Evolutionary conservation across 2,888 invertebrate genomes (phyloP).

Genomic region (Temnothorax unifasciatus): DNA sequence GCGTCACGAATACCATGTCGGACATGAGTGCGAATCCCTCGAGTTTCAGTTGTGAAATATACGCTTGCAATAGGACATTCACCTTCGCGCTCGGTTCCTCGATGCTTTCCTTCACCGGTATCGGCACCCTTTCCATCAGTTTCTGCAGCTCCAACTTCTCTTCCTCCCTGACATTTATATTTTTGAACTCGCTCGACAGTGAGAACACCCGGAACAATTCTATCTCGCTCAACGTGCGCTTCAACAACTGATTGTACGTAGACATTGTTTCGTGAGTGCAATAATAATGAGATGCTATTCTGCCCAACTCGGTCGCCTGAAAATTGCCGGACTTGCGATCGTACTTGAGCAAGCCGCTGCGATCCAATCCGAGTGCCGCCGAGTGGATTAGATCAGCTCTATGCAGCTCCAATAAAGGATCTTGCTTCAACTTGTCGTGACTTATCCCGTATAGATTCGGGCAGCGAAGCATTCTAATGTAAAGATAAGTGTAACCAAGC

Average conservation of each 20-base stretch:
- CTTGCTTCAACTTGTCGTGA: constrained; percentile 92
- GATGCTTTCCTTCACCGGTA: constrained; percentile 99
- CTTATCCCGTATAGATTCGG: constrained; percentile 96
- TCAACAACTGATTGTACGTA: constrained; percentile 97
- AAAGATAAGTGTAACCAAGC: constrained; percentile 98
- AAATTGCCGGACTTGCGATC: constrained; percentile 97
- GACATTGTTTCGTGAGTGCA: constrained; percentile 99
- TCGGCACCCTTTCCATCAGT: constrained; percentile 96
- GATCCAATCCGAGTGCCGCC: constrained; percentile 95
- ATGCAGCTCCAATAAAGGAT: constrained; percentile 94
- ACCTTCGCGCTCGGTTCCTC: constrained; percentile 99
- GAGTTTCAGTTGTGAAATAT: constrained; percentile 98
- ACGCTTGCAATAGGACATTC: constrained; percentile 98
- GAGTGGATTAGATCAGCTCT: constrained; percentile 98
- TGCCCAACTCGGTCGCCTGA: constrained; percentile 96
- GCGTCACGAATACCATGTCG: constrained; percentile 99
- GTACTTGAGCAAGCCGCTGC: constrained; percentile 97
- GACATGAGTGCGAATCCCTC: constrained; percentile 99
- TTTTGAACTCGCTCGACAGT: constrained; percentile 97
- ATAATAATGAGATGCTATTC: constrained; percentile 99
- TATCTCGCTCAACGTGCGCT: constrained; percentile 98
- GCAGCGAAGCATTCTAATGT: constrained; percentile 97
- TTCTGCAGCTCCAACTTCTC: constrained; percentile 99
- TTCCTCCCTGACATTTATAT: constrained; percentile 97
- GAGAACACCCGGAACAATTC: constrained; percentile 99